These are phyloP conservation scores for Hemithea aestivaria DNA, from an alignment of 2,888 invertebrate species.

Conservation along the genomic window DNA sequence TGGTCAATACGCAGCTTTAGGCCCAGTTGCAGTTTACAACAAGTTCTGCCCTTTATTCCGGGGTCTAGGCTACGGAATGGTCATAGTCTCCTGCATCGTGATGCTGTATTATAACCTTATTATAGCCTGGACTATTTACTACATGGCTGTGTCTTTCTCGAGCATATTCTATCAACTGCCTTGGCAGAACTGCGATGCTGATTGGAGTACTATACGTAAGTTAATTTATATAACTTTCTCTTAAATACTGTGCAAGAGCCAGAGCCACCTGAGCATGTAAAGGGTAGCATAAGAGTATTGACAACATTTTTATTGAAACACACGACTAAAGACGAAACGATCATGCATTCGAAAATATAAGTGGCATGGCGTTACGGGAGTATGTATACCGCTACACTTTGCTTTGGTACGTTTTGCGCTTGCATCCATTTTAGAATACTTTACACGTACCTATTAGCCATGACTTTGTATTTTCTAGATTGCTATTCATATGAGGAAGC, in stretches of 20 bases:
- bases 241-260: too few species aligned
- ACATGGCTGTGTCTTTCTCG: conserved; percentile 81
- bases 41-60: conserved; percentile 88
- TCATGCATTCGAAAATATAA: too few species aligned
- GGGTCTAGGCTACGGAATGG: conserved; percentile 87
- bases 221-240: conserved; percentile 19
- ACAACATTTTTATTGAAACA: too few species aligned
- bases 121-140: conserved; percentile 88
- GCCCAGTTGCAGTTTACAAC: conserved; percentile 89
- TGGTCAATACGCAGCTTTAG: conserved; percentile 89
- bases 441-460: too few species aligned
- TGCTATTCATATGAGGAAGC: conserved; percentile 84
- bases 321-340: too few species aligned
- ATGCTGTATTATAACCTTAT: conserved; percentile 88
- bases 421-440: too few species aligned
- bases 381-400: too few species aligned
- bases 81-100: conserved; percentile 85
- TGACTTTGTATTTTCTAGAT: conserved; percentile 76
- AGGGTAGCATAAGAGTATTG: too few species aligned
- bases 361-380: too few species aligned
- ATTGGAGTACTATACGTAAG: conserved; percentile 84
- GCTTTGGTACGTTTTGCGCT: too few species aligned
- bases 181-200: conserved; percentile 85
- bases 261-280: too few species aligned
- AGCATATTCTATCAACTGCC: conserved; percentile 83